A percentile compares a stretch with the other conserved stretches of the same genome.
These are phyloP conservation scores for Pseudorasbora parva DNA, from an alignment of 2,113 vertebrate species.

Conservation along the genomic window DNA sequence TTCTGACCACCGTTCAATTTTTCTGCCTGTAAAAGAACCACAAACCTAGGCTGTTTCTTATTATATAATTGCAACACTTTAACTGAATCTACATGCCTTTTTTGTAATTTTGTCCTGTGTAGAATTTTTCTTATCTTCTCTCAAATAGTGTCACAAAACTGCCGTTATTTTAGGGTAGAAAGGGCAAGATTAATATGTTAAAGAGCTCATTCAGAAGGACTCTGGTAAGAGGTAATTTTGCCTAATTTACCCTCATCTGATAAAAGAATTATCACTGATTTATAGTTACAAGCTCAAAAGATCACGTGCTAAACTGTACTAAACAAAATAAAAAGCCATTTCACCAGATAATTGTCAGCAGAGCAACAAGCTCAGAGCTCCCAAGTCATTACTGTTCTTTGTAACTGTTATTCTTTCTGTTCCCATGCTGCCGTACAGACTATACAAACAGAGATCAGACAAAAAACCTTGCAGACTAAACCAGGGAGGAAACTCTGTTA, in stretches of 20 bases:
- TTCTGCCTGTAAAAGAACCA: slow-evolving; percentile 46
- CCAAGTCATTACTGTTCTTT: neutral
- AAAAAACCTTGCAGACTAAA: neutral
- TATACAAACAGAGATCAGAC: neutral
- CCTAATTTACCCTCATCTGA: slow-evolving; percentile 13
- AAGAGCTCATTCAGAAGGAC: neutral
- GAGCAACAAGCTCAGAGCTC: neutral
- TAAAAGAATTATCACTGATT: neutral
- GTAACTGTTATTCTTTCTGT: slow-evolving; percentile 4
- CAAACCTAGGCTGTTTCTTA: slow-evolving; percentile 44
- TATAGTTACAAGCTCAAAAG: neutral
- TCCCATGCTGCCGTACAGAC: neutral
- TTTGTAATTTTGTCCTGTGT: neutral
- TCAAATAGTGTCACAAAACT: slow-evolving; percentile 18
- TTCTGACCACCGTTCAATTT: slow-evolving; percentile 35
- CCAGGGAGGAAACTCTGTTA: neutral
- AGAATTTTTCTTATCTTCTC: slow-evolving; percentile 27
- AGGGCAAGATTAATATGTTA: neutral
- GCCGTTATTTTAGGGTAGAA: neutral
- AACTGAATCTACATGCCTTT: slow-evolving; percentile 3
- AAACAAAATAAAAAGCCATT: neutral
- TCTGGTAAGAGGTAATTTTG: neutral
- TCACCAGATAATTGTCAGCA: neutral
- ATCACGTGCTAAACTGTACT: neutral
- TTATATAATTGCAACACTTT: slow-evolving; percentile 52